Evolutionary conservation across 2,797 vertebrate species (phyloP).

Genomic region (Notolabrus celidotus): DNA sequence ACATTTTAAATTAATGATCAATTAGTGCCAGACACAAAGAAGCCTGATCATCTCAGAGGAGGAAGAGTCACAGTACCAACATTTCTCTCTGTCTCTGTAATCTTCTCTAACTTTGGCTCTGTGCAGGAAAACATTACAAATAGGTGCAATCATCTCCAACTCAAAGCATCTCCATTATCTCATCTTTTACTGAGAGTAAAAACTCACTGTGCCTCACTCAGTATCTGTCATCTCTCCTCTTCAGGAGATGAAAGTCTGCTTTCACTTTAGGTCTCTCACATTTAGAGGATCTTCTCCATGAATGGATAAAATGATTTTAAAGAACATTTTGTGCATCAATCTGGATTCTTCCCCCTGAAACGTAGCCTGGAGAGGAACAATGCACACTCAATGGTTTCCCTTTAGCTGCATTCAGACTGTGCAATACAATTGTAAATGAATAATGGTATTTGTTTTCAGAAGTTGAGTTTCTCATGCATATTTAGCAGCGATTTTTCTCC

Average conservation of each 20-base stretch:
- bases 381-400: not conserved
- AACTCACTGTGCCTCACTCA: not conserved
- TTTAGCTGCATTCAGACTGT: not conserved
- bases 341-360: conserved; percentile 26
- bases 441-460: not conserved
- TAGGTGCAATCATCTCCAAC: not conserved
- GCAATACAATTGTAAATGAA: not conserved
- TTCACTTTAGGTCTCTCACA: conserved; percentile 24
- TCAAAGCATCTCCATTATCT: conserved; percentile 6
- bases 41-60: not conserved
- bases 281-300: not conserved
- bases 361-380: not conserved
- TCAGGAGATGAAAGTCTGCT: conserved; percentile 14
- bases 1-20: not conserved
- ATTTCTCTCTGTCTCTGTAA: not conserved
- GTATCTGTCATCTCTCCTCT: not conserved
- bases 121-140: not conserved
- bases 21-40: not conserved
- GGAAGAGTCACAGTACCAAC: not conserved
- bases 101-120: not conserved
- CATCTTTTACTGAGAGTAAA: conserved; percentile 1
- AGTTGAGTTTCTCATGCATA: not conserved
- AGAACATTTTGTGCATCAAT: conserved; percentile 26
- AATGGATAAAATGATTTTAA: conserved; percentile 30
- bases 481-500: not conserved